A percentile compares a stretch with the other conserved stretches of the same genome.
Evolutionary conservation across 2,888 invertebrate species (phyloP).

Genomic region (Nipponacmea schrenckii): DNA sequence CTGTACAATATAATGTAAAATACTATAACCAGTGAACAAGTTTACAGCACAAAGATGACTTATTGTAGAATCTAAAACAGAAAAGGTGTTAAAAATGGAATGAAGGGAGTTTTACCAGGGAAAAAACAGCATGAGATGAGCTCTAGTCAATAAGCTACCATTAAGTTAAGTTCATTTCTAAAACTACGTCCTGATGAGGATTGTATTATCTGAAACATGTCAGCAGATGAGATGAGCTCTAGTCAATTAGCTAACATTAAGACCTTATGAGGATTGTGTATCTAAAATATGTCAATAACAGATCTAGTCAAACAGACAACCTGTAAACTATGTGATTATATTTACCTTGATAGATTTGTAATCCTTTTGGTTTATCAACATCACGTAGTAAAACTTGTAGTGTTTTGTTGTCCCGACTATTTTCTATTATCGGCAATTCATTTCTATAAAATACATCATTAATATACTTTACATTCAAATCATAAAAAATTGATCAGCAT

Average conservation of each 20-base stretch:
- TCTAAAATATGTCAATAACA: too few relatives aligned
- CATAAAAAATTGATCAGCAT: too few relatives aligned
- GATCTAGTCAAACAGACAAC: too few relatives aligned
- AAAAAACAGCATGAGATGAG: not conserved
- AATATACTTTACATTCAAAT: not conserved
- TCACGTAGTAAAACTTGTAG: conserved; percentile 34
- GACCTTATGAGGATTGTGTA: too few relatives aligned
- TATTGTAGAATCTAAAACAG: conserved; percentile 49
- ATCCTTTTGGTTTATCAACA: conserved; percentile 51
- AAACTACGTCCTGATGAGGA: too few relatives aligned
- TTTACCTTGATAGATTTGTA: conserved; percentile 55
- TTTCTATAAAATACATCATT: not conserved
- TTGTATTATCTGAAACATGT: too few relatives aligned
- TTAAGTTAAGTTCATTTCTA: too few relatives aligned
- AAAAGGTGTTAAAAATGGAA: not conserved
- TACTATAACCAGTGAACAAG: conserved; percentile 50
- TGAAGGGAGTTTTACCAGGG: not conserved
- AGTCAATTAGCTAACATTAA: too few relatives aligned
- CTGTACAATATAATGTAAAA: conserved; percentile 51
- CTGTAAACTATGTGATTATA: not conserved
- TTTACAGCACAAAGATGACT: conserved; percentile 63
- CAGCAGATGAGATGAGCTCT: too few relatives aligned
- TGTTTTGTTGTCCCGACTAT: conserved; percentile 6
- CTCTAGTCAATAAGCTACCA: not conserved
- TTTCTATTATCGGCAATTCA: not conserved